phyloP scores from a whole-genome alignment of 2,888 invertebrate species.

The Orthonevra nobilis region DNA sequence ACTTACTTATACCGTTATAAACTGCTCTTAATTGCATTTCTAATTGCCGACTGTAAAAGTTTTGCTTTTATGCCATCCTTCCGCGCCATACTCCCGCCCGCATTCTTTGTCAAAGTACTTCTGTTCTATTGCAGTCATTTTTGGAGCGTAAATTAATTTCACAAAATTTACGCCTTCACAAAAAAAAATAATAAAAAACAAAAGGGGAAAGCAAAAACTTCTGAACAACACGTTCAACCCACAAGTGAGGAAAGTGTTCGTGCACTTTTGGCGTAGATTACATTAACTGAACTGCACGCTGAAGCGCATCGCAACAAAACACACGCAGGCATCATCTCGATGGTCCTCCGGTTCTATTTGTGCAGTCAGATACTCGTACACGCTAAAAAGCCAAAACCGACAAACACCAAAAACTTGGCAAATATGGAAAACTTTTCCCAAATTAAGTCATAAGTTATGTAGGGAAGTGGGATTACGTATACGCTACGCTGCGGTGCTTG shows the following conservation, averaged over 20 bases:
- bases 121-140: neutral
- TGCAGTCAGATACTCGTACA: too few species aligned
- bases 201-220: too few species aligned
- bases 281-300: neutral
- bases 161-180: conserved; percentile 17
- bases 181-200: too few species aligned
- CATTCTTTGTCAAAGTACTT: too few species aligned
- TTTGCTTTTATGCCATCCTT: too few species aligned
- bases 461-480: conserved; percentile 18
- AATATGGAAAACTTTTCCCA: conserved; percentile 46
- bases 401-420: conserved; percentile 22
- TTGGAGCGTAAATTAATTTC: conserved; percentile 25
- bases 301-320: too few species aligned
- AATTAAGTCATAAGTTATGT: conserved; percentile 60
- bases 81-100: too few species aligned
- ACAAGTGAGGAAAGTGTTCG: neutral
- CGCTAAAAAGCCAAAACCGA: conserved; percentile 29
- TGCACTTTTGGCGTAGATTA: conserved; percentile 8
- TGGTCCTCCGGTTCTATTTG: neutral
- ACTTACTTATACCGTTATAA: too few species aligned
- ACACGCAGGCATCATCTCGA: neutral
- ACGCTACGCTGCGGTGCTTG: conserved; percentile 7
- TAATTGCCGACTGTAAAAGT: too few species aligned
- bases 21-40: too few species aligned
- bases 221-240: neutral